Conservation (phyloP, 2,797 vertebrate genomes). For the Pseudochirops corinnae region DNA sequence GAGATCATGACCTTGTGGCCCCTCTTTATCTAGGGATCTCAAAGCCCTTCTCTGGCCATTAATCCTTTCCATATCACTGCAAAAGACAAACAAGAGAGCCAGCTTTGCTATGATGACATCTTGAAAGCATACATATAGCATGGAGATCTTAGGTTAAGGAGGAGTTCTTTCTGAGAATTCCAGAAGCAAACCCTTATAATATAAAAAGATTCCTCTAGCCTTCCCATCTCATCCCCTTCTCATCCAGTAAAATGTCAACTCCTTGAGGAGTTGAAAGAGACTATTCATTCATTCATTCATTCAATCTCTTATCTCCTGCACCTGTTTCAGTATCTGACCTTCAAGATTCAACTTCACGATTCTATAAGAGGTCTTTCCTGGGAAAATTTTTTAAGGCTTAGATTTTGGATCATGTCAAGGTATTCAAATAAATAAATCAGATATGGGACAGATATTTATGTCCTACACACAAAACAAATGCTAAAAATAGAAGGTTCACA, state of each 20-base stretch:
- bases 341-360: background rate
- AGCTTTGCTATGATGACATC: background rate
- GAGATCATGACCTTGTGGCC: background rate
- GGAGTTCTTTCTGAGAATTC: background rate
- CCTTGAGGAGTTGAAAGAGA: background rate
- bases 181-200: background rate
- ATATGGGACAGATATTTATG: background rate
- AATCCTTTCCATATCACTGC: background rate
- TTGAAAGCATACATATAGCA: background rate
- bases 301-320: background rate
- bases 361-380: background rate
- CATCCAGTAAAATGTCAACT: background rate
- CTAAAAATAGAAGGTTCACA: background rate
- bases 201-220: background rate
- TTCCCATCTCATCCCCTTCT: background rate
- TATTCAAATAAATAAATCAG: background rate
- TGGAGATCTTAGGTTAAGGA: background rate
- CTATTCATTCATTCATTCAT: background rate
- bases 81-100: background rate
- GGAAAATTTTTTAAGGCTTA: background rate
- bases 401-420: background rate
- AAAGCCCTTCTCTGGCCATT: background rate
- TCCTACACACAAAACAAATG: background rate
- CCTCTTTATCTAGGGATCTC: background rate
- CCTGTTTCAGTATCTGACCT: background rate